Percentiles rank a stretch among this genome's conserved stretches.
These are phyloP conservation scores for Sphaerophoria rueppellii DNA, from an alignment of 2,888 invertebrate genomes.

Conservation along the genomic window DNA sequence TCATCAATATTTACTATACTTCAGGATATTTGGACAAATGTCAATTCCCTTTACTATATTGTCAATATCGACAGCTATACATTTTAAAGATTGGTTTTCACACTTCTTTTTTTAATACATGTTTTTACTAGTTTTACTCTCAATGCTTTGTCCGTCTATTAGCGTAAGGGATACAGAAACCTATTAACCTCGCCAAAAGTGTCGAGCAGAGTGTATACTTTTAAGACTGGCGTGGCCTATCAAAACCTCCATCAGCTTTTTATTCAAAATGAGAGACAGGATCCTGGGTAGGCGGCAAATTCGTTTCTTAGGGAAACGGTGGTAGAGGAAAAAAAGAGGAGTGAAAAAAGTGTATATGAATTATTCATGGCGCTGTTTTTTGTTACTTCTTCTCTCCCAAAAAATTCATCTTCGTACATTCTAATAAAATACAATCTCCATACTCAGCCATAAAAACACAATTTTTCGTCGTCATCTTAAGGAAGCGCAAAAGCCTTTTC, in stretches of 20 bases:
- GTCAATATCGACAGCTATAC: no score
- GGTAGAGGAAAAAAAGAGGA: neutral
- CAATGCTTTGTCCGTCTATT: no score
- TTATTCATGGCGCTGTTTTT: constrained; percentile 53
- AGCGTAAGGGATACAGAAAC: no score
- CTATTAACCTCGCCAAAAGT: neutral
- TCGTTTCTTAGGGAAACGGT: neutral
- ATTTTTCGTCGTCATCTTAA: constrained; percentile 12
- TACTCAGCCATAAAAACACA: constrained; percentile 32
- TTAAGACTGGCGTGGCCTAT: no score
- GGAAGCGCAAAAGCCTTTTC: constrained; percentile 58
- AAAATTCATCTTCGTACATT: constrained; percentile 67
- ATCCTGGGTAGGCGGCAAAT: neutral
- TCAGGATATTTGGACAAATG: no score
- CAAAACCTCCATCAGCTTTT: no score
- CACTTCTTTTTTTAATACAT: no score
- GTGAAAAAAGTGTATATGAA: constrained; percentile 51
- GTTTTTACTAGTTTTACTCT: no score
- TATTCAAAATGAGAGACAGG: no score
- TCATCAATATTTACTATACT: no score
- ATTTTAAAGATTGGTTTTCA: no score
- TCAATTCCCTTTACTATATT: no score
- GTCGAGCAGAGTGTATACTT: neutral
- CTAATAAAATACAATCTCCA: constrained; percentile 21
- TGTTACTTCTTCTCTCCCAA: neutral